Conservation (phyloP, 53 echinoderm and acorn worm genomes). For the Henricia sp. region DNA sequence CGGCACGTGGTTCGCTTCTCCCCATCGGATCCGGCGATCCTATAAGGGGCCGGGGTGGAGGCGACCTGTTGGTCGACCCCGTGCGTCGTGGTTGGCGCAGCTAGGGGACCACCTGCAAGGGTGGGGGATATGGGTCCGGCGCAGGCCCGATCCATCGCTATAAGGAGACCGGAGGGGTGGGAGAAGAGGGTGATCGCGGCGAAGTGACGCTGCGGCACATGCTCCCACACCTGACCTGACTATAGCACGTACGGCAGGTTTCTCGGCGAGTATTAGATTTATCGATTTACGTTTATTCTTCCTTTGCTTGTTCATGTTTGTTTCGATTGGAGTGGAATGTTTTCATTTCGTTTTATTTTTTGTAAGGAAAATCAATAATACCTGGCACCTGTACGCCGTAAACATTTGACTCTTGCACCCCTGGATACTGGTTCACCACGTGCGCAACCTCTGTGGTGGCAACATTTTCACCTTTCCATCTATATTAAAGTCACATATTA, state of each 20-base stretch:
- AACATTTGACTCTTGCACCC: neutral
- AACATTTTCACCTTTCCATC: slow-evolving; percentile 87
- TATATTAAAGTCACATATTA: neutral
- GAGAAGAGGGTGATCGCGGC: too few species aligned
- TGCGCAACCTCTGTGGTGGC: slow-evolving; percentile 67
- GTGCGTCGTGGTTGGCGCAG: too few species aligned
- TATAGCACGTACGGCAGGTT: neutral
- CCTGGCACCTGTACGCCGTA: slow-evolving; percentile 29
- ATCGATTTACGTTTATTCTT: neutral
- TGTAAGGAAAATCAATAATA: neutral
- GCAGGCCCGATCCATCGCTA: too few species aligned
- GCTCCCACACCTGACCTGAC: too few species aligned
- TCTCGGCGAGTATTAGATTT: neutral
- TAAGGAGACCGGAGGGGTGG: too few species aligned
- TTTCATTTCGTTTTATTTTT: neutral
- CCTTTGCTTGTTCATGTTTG: neutral
- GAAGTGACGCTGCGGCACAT: too few species aligned
- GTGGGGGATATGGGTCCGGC: too few species aligned
- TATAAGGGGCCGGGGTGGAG: too few species aligned
- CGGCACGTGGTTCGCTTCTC: too few species aligned
- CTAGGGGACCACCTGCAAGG: too few species aligned
- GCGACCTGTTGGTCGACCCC: too few species aligned
- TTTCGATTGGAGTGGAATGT: neutral
- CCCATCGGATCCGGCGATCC: too few species aligned
- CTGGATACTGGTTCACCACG: slow-evolving; percentile 20